Conservation (phyloP, 1,140 invertebrate species). For the Drosophila dunni region DNA sequence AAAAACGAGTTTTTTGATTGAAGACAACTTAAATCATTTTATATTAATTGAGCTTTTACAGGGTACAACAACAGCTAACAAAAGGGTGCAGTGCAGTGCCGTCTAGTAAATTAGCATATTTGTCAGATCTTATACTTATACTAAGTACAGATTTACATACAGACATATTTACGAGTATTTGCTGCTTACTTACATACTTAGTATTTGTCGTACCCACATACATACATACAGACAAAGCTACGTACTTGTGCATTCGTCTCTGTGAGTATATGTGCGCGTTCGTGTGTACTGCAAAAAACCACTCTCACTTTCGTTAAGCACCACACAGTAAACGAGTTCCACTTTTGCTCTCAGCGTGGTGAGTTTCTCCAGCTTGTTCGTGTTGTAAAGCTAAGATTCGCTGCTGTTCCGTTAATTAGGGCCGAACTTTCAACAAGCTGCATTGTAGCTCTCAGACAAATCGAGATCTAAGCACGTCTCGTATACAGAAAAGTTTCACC, state of each 20-base stretch:
- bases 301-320: conserved; percentile 70
- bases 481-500: conserved; percentile 63
- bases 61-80: neutral
- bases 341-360: conserved; percentile 63
- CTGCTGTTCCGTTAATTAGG: conserved; percentile 59
- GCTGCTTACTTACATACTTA: neutral
- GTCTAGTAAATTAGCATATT: neutral
- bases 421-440: conserved; percentile 54
- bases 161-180: conserved; percentile 1
- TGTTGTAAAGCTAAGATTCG: conserved; percentile 65
- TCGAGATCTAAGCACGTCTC: conserved; percentile 54
- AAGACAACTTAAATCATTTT: neutral
- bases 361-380: conserved; percentile 39
- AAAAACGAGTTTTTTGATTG: conserved; percentile 7
- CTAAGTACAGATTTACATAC: neutral
- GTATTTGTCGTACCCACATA: too few relatives aligned
- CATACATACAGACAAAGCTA: neutral
- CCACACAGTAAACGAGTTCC: conserved; percentile 61
- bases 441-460: conserved; percentile 58
- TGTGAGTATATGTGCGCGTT: neutral
- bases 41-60: neutral
- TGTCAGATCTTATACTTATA: neutral
- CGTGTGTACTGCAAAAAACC: conserved; percentile 25
- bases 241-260: conserved; percentile 6
- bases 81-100: too few relatives aligned